These are phyloP conservation scores for Redunca redunca DNA, from an alignment of 2,113 vertebrate genomes.

Conservation along the genomic window DNA sequence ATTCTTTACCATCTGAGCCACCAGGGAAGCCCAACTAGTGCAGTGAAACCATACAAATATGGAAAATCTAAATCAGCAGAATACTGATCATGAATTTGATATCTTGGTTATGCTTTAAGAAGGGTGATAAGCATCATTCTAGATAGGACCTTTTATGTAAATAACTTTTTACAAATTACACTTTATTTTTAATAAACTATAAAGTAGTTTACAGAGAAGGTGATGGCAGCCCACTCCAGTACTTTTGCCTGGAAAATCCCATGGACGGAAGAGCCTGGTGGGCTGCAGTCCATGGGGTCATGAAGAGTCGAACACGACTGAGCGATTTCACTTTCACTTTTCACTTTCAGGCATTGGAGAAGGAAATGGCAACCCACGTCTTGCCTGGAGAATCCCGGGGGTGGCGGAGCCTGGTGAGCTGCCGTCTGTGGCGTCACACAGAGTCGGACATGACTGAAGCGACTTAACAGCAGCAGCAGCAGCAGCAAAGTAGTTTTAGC, in stretches of 20 bases:
- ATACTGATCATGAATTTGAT: not conserved
- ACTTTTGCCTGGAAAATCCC: too few relatives aligned
- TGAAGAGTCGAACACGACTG: rapidly evolving
- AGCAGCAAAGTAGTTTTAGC: not conserved
- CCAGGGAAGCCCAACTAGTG: not conserved
- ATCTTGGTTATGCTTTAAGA: not conserved
- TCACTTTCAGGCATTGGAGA: too few relatives aligned
- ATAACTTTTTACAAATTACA: not conserved
- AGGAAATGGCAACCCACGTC: too few relatives aligned
- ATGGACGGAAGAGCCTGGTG: too few relatives aligned
- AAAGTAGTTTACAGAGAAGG: not conserved
- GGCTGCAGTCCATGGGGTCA: too few relatives aligned
- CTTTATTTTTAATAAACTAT: not conserved
- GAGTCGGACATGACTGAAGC: too few relatives aligned
- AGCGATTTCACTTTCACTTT: too few relatives aligned
- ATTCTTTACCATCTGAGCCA: not conserved
- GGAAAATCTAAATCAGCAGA: not conserved
- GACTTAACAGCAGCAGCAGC: too few relatives aligned
- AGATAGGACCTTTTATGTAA: not conserved
- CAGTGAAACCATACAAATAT: not conserved
- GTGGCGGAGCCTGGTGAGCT: rapidly evolving
- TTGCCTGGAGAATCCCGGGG: too few relatives aligned
- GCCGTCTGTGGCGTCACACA: rapidly evolving
- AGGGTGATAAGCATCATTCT: not conserved
- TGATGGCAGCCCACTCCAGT: too few relatives aligned